A percentile compares a stretch with the other conserved stretches of the same genome.
phyloP scores from a whole-genome alignment of 35 echinoderm and acorn worm genomes.

The Heliocidaris tuberculata region DNA sequence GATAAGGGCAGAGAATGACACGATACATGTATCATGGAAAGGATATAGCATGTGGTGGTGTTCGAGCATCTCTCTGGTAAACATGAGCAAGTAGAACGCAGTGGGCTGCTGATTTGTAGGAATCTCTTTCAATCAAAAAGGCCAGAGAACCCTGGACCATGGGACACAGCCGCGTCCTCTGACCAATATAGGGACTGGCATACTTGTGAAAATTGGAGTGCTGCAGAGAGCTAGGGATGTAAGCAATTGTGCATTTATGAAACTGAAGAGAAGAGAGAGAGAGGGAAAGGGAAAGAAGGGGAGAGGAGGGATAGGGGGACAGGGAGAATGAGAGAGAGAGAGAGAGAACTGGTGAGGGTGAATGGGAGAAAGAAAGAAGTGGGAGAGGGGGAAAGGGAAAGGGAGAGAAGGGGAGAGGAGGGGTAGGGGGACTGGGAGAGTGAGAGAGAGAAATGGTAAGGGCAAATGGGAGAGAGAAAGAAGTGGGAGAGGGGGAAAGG shows the following conservation, averaged over 20 bases:
- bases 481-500: neutral
- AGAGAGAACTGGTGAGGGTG: too few species aligned
- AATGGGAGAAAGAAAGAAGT: neutral
- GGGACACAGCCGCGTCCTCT: neutral
- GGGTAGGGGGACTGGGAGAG: too few species aligned
- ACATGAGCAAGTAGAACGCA: neutral
- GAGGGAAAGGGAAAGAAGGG: neutral
- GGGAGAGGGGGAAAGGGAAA: too few species aligned
- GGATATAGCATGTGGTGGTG: neutral
- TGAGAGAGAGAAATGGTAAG: too few species aligned
- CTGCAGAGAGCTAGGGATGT: neutral
- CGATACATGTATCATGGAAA: too few species aligned
- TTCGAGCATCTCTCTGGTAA: neutral
- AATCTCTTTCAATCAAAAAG: slow-evolving; percentile 12
- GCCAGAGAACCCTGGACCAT: neutral
- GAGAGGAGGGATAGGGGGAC: neutral
- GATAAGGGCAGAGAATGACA: too few species aligned
- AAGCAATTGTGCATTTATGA: neutral
- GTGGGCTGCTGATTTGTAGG: slow-evolving; percentile 8
- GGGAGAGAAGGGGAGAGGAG: too few species aligned
- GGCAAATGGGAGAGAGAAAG: too few species aligned
- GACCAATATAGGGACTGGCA: neutral
- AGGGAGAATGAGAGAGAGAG: neutral
- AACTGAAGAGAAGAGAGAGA: neutral
- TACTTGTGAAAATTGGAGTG: slow-evolving; percentile 40